These are phyloP conservation scores for Bemisia tabaci DNA, from an alignment of 1,140 invertebrate genomes.

Conservation along the genomic window DNA sequence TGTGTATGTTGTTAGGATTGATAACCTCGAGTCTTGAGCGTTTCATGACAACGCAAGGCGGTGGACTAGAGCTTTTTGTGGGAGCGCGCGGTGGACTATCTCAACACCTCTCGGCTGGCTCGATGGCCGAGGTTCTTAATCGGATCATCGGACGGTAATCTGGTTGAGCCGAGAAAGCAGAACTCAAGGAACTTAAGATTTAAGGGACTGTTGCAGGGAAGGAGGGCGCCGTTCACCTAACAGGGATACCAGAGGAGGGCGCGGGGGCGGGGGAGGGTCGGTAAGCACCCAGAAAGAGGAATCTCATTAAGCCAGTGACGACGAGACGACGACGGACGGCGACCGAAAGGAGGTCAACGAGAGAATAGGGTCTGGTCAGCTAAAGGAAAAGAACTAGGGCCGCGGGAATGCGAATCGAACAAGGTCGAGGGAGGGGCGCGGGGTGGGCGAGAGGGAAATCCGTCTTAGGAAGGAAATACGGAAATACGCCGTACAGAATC, in stretches of 20 bases:
- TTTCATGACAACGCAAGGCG: too few relatives aligned
- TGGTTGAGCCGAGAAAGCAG: background rate
- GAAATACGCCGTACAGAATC: slow-evolving; percentile 17
- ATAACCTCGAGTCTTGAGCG: too few relatives aligned
- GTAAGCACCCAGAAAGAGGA: background rate
- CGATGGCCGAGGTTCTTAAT: background rate
- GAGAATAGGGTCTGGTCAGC: background rate
- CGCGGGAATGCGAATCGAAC: slow-evolving; percentile 5
- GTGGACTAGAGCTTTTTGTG: too few relatives aligned
- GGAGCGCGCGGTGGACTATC: too few relatives aligned
- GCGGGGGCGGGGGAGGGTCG: too few relatives aligned
- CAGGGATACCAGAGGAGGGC: background rate
- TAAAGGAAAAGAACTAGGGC: background rate
- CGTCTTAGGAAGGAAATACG: slow-evolving; percentile 15
- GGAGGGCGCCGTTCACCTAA: background rate
- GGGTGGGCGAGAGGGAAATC: slow-evolving; percentile 18
- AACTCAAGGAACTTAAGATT: background rate
- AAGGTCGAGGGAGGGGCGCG: slow-evolving; percentile 8
- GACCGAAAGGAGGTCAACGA: background rate
- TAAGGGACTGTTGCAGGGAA: background rate
- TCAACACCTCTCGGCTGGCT: background rate
- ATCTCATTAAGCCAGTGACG: background rate
- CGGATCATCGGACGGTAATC: background rate
- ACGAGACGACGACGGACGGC: background rate
- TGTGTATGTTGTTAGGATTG: too few relatives aligned